Base-by-base conservation (phyloP, 2,797 vertebrate genomes). In the Sebastes minor region DNA sequence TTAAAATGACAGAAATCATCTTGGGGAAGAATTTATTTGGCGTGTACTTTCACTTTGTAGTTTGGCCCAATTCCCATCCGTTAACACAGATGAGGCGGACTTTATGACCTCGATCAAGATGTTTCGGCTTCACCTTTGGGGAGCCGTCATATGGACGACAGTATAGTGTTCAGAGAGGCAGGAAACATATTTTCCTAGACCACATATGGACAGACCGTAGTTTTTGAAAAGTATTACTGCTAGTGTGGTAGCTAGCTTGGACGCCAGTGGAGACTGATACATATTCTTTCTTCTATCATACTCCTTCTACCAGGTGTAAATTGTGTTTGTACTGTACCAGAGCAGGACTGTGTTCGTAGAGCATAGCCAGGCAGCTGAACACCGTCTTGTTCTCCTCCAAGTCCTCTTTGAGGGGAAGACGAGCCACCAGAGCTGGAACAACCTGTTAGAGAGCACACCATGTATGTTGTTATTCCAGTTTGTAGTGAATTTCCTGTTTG, bases 321-420 rank as follows among this genome's bases (percentile, higher is more conserved):
- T 7, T 2, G 33, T 23, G 4, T 49, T 57, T 81, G 5, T 35
- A 68, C 38, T 6, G 73, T 90, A 95, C 94, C 93, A 96, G 83
- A 57, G 72, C 76, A 76, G 95, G 96, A 33, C 82, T 94, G 65
- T 91, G 91, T 12, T 93, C 94, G 81, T 97, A 96, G 35, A 98
- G 93, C 91, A 97, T 94, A 20, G 87, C 76, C 91, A 98, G 93
- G 85, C 97, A 98, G 74, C 76, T 94, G 71, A 95, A 97, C 23
- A 98, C 92, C 0, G 96, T 97, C 81, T 95, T 92, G 91, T 98
- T 97, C 78, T 98, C 97, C 87, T 98, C 96, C 82, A 97, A 73
- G 88, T 98, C 97, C 71, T 97, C 96, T 90, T 96, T 96, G 42
- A 98, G 94, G 0, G 97, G 97, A 32, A 98, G 95, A 46, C 88